Evolutionary conservation across 2,888 invertebrate species (phyloP).

Genomic region (Morpho deidamia): DNA sequence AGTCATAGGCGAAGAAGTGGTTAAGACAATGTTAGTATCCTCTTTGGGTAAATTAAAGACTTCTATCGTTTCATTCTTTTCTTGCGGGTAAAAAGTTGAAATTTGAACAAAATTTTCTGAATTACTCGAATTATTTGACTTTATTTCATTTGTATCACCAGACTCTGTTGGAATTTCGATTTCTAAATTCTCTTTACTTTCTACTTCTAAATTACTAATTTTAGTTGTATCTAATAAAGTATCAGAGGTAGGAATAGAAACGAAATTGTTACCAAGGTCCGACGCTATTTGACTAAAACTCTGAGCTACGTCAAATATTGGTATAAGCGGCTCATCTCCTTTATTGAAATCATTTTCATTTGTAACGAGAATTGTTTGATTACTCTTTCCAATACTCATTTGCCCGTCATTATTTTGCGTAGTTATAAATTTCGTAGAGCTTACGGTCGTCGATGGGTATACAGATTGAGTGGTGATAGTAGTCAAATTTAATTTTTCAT

Average conservation of each 20-base stretch:
- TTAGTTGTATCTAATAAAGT: constrained; percentile 52
- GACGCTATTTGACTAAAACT: constrained; percentile 74
- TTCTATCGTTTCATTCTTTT: constrained; percentile 24
- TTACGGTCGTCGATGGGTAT: constrained; percentile 56
- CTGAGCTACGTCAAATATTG: constrained; percentile 65
- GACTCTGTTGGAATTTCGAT: constrained; percentile 53
- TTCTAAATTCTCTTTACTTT: constrained; percentile 66
- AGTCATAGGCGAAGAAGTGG: constrained; percentile 23
- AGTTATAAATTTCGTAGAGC: constrained; percentile 50
- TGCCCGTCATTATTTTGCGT: constrained; percentile 30
- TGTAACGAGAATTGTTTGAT: constrained; percentile 19
- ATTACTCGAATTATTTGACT: constrained; percentile 27
- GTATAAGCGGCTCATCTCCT: constrained; percentile 39
- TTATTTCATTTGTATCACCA: constrained; percentile 32
- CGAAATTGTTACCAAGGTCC: constrained; percentile 57
- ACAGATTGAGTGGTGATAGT: constrained; percentile 68
- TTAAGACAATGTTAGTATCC: constrained; percentile 23
- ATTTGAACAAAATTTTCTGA: constrained; percentile 58
- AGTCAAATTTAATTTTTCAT: constrained; percentile 51
- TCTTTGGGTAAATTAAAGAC: constrained; percentile 8
- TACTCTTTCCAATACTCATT: constrained; percentile 22
- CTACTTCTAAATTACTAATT: constrained; percentile 42
- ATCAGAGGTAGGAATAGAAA: constrained; percentile 53
- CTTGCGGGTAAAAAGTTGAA: constrained; percentile 58
- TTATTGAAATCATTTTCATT: constrained; percentile 25